Evolutionary conservation across 2,797 vertebrate species (phyloP), one percentile per base, ranked within the genome.

Genomic region (Danio tinwini): DNA sequence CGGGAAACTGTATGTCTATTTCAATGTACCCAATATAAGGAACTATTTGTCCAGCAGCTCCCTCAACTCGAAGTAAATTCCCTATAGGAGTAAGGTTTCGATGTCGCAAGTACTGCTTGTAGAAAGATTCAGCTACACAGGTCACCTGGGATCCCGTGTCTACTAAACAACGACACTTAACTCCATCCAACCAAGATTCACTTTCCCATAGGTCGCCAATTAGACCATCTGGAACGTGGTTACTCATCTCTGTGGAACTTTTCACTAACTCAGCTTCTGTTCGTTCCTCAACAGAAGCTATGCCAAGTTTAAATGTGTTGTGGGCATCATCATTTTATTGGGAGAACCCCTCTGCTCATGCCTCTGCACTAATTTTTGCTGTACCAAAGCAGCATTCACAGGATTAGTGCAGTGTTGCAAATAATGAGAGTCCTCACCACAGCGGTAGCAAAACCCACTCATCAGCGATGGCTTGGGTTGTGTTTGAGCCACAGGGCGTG

Each of bases 381-480:
- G 45, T 19, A 49, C 44, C 21, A 68, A 29, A 0, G 17, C 64
- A 21, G 45, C 45, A 50, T 68, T 68, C 3, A 50, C 64, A 7
- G 64, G 45, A 6, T 50, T 68, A 14, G 64, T 68, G 17, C 64
- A 68, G 1, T 68, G 45, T 29, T 49, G 64, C 6, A 68, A 49
- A 68, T 68, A 68, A 49, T 68, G 45, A 29, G 64, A 21, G 64
- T 68, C 64, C 17, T 67, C 3, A 55, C 65, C 65, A 69, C 47
- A 69, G 8, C 21, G 65, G 5, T 52, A 52, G 7, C 65, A 69
- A 37, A 50, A 69, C 12, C 47, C 65, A 29, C 47, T 21, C 16
- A 2, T 16, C 29, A 21, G 12, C 1, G 2, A 29, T 16, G 19
- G 6, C 21, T 69, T 69, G 10, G 21, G 4, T 6, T 52, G 67